These are phyloP conservation scores for Cabera pusaria DNA, from an alignment of 2,888 invertebrate genomes.

Conservation along the genomic window DNA sequence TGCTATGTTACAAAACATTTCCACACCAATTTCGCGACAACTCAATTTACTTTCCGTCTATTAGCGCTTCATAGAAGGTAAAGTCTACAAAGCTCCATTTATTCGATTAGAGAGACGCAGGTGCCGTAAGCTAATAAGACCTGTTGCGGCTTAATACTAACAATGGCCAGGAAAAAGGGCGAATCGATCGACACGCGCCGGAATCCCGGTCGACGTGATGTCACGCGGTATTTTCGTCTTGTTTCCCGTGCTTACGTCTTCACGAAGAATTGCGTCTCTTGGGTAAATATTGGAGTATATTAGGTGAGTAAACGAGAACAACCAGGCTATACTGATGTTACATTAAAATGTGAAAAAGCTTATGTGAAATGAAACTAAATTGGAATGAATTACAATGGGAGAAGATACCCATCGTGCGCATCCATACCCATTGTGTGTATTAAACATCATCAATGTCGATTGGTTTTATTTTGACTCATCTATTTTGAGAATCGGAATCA, in stretches of 20 bases:
- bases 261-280: slow-evolving; percentile 8
- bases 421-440: too few species aligned
- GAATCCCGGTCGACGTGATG: slow-evolving; percentile 20
- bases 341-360: too few species aligned
- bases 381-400: too few species aligned
- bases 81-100: slow-evolving; percentile 1
- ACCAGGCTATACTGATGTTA: too few species aligned
- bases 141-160: slow-evolving; percentile 28
- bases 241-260: slow-evolving; percentile 10
- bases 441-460: too few species aligned
- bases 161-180: slow-evolving; percentile 23
- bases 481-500: too few species aligned
- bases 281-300: slow-evolving; percentile 6
- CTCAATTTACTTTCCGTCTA: background rate
- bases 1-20: too few species aligned
- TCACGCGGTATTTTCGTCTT: slow-evolving; percentile 21
- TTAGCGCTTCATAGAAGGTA: slow-evolving; percentile 2
- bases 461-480: too few species aligned
- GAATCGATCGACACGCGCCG: slow-evolving; percentile 28
- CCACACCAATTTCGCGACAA: too few species aligned
- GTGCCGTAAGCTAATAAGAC: slow-evolving; percentile 26
- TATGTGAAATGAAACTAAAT: too few species aligned
- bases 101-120: slow-evolving; percentile 18
- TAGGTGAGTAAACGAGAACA: slow-evolving; percentile 5
- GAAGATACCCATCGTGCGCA: too few species aligned